Conservation (phyloP, 1,140 invertebrate species). For the Acromyrmex charruanus region DNA sequence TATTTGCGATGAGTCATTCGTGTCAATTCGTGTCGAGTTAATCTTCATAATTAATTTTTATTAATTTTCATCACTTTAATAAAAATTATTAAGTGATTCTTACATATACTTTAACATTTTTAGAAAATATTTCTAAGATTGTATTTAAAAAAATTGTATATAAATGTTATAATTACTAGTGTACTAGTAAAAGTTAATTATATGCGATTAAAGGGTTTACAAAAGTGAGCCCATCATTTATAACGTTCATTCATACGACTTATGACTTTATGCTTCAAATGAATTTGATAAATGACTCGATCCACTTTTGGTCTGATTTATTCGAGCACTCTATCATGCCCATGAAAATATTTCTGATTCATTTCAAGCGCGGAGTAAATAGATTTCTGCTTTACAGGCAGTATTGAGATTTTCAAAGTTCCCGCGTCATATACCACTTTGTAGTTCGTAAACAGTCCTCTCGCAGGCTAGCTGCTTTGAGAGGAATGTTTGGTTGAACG, state of each 20-base stretch:
- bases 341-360: not conserved
- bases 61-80: too few species aligned
- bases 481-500: conserved; percentile 45
- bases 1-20: too few species aligned
- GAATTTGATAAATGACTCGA: conserved; percentile 28
- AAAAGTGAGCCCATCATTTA: conserved; percentile 10
- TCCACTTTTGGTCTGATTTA: not conserved
- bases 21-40: too few species aligned
- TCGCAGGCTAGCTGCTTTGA: conserved; percentile 41
- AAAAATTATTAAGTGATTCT: too few species aligned
- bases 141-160: too few species aligned
- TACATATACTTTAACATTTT: too few species aligned
- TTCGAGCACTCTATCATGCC: too few species aligned
- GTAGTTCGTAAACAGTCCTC: conserved; percentile 32
- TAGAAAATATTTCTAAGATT: too few species aligned
- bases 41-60: too few species aligned
- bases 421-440: conserved; percentile 33
- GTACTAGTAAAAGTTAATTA: conserved; percentile 19
- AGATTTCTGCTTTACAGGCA: conserved; percentile 25
- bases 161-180: too few species aligned
- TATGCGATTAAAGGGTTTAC: not conserved
- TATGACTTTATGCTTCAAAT: conserved; percentile 10
- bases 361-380: not conserved
- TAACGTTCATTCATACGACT: conserved; percentile 7
- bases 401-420: conserved; percentile 30